A percentile compares a stretch with the other conserved stretches of the same genome.
Conservation (phyloP, 2,113 vertebrate species). For the Gopherus flavomarginatus region DNA sequence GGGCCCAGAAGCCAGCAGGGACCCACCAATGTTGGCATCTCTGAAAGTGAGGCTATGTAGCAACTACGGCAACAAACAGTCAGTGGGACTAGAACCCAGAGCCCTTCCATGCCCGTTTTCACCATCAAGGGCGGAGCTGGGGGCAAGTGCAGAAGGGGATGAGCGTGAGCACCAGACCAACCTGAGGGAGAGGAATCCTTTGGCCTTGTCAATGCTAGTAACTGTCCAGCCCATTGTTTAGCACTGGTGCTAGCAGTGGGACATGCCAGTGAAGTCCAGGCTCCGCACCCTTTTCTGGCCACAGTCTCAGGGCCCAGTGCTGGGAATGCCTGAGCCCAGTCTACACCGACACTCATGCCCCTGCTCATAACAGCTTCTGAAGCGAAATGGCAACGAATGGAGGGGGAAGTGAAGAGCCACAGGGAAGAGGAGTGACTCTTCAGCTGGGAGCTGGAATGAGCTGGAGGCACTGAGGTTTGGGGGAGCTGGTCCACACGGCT, state of each 20-base stretch:
- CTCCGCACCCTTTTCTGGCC: background rate
- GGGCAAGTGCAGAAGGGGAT: background rate
- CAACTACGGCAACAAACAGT: background rate
- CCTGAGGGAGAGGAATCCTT: background rate
- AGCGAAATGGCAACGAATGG: background rate
- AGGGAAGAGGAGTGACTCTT: background rate
- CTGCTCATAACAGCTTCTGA: background rate
- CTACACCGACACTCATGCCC: background rate
- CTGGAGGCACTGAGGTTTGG: background rate
- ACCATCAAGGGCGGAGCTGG: fast-evolving
- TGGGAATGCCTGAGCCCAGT: background rate
- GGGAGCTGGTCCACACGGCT: background rate
- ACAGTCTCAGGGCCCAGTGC: background rate
- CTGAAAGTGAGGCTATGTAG: background rate
- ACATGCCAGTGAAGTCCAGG: background rate
- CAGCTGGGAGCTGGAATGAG: background rate
- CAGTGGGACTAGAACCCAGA: background rate
- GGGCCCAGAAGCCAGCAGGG: background rate
- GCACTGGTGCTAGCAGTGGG: background rate
- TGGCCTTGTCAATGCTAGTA: background rate
- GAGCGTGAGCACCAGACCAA: background rate
- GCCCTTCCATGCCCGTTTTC: background rate
- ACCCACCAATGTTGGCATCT: background rate
- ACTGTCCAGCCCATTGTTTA: fast-evolving
- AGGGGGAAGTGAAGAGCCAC: background rate